Conservation (phyloP, 1,140 invertebrate genomes). For the Drosophila sp. region DNA sequence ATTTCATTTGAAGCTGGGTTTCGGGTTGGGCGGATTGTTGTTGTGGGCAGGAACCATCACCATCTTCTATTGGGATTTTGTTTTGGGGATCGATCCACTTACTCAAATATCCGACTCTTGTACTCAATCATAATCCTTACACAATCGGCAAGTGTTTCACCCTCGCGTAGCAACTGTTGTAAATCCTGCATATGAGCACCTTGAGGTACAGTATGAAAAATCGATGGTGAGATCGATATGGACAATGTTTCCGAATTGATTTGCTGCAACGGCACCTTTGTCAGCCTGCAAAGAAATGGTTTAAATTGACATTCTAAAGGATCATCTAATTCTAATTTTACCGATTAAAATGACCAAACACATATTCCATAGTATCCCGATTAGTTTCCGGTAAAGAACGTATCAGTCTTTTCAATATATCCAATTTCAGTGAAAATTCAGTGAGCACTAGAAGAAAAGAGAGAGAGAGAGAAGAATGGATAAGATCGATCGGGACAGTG, state of each 20-base stretch:
- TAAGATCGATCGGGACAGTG: background rate
- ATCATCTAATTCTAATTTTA: constrained; percentile 11
- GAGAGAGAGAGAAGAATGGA: background rate
- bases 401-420: constrained; percentile 78
- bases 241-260: constrained; percentile 75
- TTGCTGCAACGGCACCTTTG: constrained; percentile 78
- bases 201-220: constrained; percentile 75
- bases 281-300: constrained; percentile 43
- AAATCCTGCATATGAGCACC: constrained; percentile 71
- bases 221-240: constrained; percentile 74
- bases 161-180: constrained; percentile 65
- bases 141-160: constrained; percentile 73
- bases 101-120: constrained; percentile 78
- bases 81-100: constrained; percentile 47
- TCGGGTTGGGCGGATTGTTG: background rate
- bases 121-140: constrained; percentile 82
- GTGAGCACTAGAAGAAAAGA: constrained; percentile 55
- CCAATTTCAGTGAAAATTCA: constrained; percentile 69
- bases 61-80: constrained; percentile 29
- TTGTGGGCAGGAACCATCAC: constrained; percentile 33
- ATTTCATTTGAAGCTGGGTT: background rate
- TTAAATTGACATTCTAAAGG: background rate
- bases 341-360: constrained; percentile 77
- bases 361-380: constrained; percentile 77
- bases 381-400: constrained; percentile 76